These are phyloP conservation scores for Parochlus steinenii DNA, from an alignment of 2,888 invertebrate genomes.

Conservation along the genomic window DNA sequence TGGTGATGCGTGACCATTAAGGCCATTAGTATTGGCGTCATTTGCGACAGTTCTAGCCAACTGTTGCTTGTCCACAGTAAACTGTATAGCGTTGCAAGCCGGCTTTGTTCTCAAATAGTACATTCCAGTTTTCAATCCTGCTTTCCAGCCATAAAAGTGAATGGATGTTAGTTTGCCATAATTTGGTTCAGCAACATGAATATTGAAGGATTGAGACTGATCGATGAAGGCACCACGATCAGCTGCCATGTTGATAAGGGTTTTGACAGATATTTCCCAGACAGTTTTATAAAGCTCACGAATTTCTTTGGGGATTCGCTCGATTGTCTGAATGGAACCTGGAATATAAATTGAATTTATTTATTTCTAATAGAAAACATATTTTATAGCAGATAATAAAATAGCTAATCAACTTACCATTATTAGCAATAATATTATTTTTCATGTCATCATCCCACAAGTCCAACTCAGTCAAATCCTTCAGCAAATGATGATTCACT, in stretches of 20 bases:
- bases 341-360: no score
- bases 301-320: conserved; percentile 60
- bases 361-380: no score
- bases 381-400: no score
- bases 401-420: no score
- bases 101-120: conserved; percentile 88
- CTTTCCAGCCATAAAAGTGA: conserved; percentile 91
- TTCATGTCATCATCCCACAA: conserved; percentile 88
- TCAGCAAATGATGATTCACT: conserved; percentile 81
- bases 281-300: conserved; percentile 79
- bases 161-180: conserved; percentile 83
- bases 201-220: conserved; percentile 88
- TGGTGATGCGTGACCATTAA: background rate
- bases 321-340: conserved; percentile 76
- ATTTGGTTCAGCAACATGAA: conserved; percentile 81
- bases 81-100: conserved; percentile 83
- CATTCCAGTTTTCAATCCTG: conserved; percentile 94
- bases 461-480: conserved; percentile 71
- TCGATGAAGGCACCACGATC: conserved; percentile 91
- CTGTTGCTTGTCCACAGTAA: conserved; percentile 70
- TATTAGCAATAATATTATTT: conserved; percentile 68
- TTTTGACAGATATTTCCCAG: conserved; percentile 86
- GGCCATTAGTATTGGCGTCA: background rate
- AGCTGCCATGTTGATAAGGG: conserved; percentile 80
- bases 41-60: background rate